Evolutionary conservation across 2,113 vertebrate species (phyloP), one percentile per base, ranked within the genome.

Genomic region (Rhea pennata): DNA sequence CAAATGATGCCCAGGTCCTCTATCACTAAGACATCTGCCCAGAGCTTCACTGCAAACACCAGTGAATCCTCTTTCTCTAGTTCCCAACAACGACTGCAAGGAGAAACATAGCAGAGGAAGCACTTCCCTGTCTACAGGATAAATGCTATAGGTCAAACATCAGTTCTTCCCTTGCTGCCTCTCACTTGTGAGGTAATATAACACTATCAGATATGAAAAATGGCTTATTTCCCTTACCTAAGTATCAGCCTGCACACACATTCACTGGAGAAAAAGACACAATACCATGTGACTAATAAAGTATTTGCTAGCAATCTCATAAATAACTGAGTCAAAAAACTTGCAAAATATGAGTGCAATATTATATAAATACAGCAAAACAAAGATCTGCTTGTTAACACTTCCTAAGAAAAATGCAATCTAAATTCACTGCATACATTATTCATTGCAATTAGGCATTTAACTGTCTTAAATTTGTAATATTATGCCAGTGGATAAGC

Each of bases 371-470:
- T 66, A 93, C 8, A 80, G 21, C 73, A 67, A 66, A 90, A 75
- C 59, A 51, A 76, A 86, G 59, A 92, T 48, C 61, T 85, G 78
- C 73, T 59, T 92, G 78, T 88, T 94, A 86, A 88, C 61, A 65
- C 39, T 74, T 92, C 71, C 70, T 72, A 76, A 67, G n/a, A 33
- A 78, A 56, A 87, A 84, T 2, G 3, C 22, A 82, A 89, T 12
- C 42, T 88, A 88, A 93, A 82, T 84, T 93, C 78, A 86, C 33
- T 61, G 75, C 59, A 91, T 86, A 74, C n/a, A 91, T 95, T 88
- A 81, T 84, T 95, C 91, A 90, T 67, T 71, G 75, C 87, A 88
- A 96, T 93, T 96, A 93, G 40, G 87, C 65, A 77, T 67, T 91
- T 79, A 70, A 80, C 40, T 70, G 72, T 91, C 71, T 79, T 94